Percentiles rank a stretch among this genome's conserved stretches.
Conservation (phyloP, 2,113 vertebrate species). For the Myodes glareolus region DNA sequence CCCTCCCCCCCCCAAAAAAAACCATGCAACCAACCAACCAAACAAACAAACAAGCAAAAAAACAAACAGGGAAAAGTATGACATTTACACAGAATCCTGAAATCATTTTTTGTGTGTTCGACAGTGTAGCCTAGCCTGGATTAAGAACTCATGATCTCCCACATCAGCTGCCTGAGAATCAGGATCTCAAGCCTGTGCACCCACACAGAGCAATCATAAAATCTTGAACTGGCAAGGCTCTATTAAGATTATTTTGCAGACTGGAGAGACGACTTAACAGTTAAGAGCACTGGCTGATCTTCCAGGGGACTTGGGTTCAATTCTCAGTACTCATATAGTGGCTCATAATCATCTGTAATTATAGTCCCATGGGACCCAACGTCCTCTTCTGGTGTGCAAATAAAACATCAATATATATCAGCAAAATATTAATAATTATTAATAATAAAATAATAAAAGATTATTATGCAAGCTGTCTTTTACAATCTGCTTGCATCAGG, state of each 20-base stretch:
- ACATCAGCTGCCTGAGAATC: background rate
- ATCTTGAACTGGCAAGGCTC: background rate
- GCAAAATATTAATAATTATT: too few species aligned
- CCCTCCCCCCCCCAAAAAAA: background rate
- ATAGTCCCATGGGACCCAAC: background rate
- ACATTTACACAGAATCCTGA: background rate
- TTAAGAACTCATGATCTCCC: background rate
- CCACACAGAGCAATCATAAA: background rate
- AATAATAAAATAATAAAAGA: background rate
- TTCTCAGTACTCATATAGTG: background rate
- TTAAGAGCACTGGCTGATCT: background rate
- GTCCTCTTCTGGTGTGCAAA: background rate
- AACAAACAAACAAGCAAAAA: background rate
- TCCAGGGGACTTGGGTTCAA: background rate
- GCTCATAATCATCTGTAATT: background rate
- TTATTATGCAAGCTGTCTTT: accelerated
- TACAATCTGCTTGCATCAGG: background rate
- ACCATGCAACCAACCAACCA: too few species aligned
- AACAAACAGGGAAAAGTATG: too few species aligned
- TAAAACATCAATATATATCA: too few species aligned
- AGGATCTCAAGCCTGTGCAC: background rate
- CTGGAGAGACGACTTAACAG: background rate
- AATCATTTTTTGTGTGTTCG: background rate
- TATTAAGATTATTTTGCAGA: background rate
- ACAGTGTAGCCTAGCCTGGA: background rate